Base-by-base conservation (phyloP, 2,113 vertebrate genomes). In the Dascyllus trimaculatus region DNA sequence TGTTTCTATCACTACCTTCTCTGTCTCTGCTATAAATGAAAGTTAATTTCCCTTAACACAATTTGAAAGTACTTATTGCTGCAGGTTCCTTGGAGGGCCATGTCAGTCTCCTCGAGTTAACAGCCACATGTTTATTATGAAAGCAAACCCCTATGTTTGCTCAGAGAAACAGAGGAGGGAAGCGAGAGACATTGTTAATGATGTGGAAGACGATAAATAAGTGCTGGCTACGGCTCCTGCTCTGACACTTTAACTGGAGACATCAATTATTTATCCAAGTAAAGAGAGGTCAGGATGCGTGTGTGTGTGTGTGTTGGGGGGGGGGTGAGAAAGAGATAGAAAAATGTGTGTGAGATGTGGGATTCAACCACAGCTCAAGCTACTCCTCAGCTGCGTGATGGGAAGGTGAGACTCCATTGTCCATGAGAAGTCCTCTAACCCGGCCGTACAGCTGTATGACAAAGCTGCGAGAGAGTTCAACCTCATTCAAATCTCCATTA, bases 231-330 rank as follows among this genome's bases (percentile, higher is more conserved):
- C 2, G 38, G 45, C 56, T 81, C 53, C 78, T 53, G 61, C 32
- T 74, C 81, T 89, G 85, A 91, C 91, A 85, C 71, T 87, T 89
- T 88, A 87, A 89, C 87, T 80, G 64, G 49, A 87, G 75, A 75
- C 88, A 92, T 91, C 68, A 88, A 93, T 90, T 88, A 90, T 91
- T 92, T 89, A 89, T 80, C 56, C 62, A 73, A 75, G 74, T 68
- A 66, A 86, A 80, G 85, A 87, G 51, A 52, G 76, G 81, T 84
- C 74, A 76, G 72, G 4, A 51, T 58, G 25, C 48, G 53, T 75
- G 59, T 62, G 58, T 67, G 51, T 51, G 57, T 13, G 63, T 65
- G 52, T 59, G 70, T 48, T n/a, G n/a, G n/a, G n/a, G 60, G 45
- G 49, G 46, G 43, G 22, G 64, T 61, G 24, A 43, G 45, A 35